Conservation (phyloP, 1,140 invertebrate species). For the Spodoptera litura region DNA sequence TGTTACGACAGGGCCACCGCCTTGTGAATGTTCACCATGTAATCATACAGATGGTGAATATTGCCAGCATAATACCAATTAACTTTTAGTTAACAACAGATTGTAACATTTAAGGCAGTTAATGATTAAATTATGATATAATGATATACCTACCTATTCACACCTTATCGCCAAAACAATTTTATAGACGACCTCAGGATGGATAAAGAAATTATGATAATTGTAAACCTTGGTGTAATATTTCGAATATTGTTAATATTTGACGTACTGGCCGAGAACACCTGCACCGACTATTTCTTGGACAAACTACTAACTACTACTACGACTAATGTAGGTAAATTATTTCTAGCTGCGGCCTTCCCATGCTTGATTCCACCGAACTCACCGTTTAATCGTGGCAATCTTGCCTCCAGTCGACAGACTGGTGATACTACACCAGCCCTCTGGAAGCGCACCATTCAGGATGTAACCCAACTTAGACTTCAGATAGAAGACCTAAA, state of each 20-base stretch:
- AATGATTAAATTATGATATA: too few species aligned
- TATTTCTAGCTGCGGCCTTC: slow-evolving; percentile 54
- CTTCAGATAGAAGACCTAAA: slow-evolving; percentile 71
- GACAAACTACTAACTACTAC: not conserved
- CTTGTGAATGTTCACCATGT: slow-evolving; percentile 67
- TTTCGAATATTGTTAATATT: too few species aligned
- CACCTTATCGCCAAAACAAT: too few species aligned
- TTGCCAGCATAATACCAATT: too few species aligned
- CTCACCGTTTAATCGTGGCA: not conserved
- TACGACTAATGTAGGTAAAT: slow-evolving; percentile 20
- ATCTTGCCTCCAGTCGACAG: not conserved
- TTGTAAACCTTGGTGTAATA: too few species aligned
- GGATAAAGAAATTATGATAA: too few species aligned
- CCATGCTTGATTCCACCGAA: slow-evolving; percentile 60
- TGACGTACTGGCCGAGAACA: not conserved
- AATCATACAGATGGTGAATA: too few species aligned
- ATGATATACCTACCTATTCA: too few species aligned
- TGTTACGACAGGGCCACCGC: slow-evolving; percentile 62
- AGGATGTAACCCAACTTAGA: slow-evolving; percentile 69
- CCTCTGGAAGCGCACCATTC: slow-evolving; percentile 56
- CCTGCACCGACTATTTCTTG: not conserved
- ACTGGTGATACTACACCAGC: not conserved
- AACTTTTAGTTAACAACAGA: too few species aligned
- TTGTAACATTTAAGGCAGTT: too few species aligned
- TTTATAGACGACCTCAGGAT: too few species aligned